Evolutionary conservation across 2,113 vertebrate genomes (phyloP), one percentile per base, ranked within the genome.

Genomic region (Phoxinus phoxinus): DNA sequence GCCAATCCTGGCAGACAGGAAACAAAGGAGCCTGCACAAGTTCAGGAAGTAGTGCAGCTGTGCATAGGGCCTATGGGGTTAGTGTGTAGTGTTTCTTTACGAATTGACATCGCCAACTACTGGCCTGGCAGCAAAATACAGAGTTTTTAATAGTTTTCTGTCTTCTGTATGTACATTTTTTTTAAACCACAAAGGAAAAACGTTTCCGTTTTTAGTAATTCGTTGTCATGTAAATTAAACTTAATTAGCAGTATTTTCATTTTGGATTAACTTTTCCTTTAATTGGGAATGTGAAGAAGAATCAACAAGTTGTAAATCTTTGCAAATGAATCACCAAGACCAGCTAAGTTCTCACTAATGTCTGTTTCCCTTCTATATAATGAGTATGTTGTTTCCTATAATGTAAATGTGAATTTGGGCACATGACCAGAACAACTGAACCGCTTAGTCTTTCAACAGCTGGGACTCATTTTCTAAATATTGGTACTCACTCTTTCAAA

Each of bases 391-490:
- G 44, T 85, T 79, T 79, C 19, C 65, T 65, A 41, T 51, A 23
- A 80, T 80, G 77, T 82, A 30, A 81, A 81, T 67, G 59, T 88
- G 63, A 78, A 71, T 85, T 65, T 73, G 80, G 77, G 78, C 85
- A 81, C 80, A 73, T 53, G 51, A 81, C 77, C 72, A 83, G 53
- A 21, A 85, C n/a, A 41, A 48, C 71, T 81, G 61, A 74, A 85
- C 51, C 53, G 27, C 23, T 58, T 85, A 53, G 75, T 87, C 79
- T 88, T 80, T 83, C 41, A 79, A 67, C 83, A 84, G 78, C 83
- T 88, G 88, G 84, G 78, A 86, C 89, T 75, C 79, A 23, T 80
- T 88, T 89, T 89, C 72, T 81, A 86, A 85, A 79, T 85, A 85
- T 88, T 86, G 81, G 78, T 83, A 79, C 86, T 89, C 87, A 51